These are phyloP conservation scores for Eulemur rubriventer DNA, from an alignment of 2,797 vertebrate species.

Conservation along the genomic window DNA sequence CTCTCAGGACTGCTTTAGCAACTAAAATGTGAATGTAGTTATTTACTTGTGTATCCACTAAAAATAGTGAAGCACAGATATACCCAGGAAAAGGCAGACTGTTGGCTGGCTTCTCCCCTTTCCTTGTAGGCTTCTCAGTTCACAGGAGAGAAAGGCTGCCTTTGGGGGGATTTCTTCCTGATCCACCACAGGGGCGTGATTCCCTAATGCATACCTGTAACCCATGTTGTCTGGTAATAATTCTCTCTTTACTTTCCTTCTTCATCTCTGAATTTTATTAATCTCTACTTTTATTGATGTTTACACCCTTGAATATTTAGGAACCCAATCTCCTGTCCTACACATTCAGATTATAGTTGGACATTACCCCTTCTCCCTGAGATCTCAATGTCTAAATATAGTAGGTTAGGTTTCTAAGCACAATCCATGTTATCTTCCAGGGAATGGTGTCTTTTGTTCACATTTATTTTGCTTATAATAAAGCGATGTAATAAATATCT, in stretches of 20 bases:
- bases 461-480: neutral
- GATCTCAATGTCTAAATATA: neutral
- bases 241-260: neutral
- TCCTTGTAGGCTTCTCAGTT: neutral
- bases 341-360: neutral
- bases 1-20: too few relatives aligned
- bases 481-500: neutral
- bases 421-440: neutral
- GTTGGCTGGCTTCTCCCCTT: neutral
- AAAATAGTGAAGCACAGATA: neutral
- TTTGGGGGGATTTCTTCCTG: neutral
- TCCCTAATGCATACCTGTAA: neutral
- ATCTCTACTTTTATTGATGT: neutral
- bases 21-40: neutral
- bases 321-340: neutral
- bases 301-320: neutral
- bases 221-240: neutral
- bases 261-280: neutral
- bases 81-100: neutral
- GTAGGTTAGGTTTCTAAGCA: neutral
- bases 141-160: fast-evolving
- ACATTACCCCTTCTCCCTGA: neutral
- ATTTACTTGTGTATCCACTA: neutral
- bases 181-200: fast-evolving
- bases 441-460: neutral